These are phyloP conservation scores for Galleria mellonella DNA, from an alignment of 1,140 invertebrate species.

Conservation along the genomic window DNA sequence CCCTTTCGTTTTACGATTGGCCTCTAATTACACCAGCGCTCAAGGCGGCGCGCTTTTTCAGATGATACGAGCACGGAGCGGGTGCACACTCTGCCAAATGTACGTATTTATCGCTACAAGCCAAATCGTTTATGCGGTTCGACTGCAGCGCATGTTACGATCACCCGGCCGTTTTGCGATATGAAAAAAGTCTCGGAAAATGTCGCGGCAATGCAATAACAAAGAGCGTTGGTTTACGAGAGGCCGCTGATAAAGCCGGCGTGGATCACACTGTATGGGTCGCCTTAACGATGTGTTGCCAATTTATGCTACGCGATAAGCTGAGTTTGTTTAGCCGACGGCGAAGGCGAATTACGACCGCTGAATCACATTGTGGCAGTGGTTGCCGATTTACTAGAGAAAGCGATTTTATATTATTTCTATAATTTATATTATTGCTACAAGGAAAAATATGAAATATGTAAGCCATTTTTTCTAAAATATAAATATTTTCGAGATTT, in stretches of 20 bases:
- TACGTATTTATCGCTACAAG: constrained; percentile 48
- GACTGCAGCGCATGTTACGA: constrained; percentile 23
- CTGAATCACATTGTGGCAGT: constrained; percentile 35
- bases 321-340: constrained; percentile 64
- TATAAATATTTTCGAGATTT: too few species aligned
- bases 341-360: constrained; percentile 42
- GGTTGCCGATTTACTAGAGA: constrained; percentile 12
- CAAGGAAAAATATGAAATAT: too few species aligned
- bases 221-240: constrained; percentile 60
- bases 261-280: constrained; percentile 43
- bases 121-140: constrained; percentile 51
- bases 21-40: constrained; percentile 65
- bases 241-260: constrained; percentile 56
- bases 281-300: constrained; percentile 70
- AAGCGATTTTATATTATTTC: too few species aligned
- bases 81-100: constrained; percentile 51
- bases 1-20: constrained; percentile 70
- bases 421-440: too few species aligned
- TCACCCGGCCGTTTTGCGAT: constrained; percentile 35
- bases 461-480: too few species aligned
- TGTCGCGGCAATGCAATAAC: constrained; percentile 56
- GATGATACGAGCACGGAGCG: constrained; percentile 32
- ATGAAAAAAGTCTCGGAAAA: constrained; percentile 60
- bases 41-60: constrained; percentile 59
- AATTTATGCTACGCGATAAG: constrained; percentile 70